Conservation (phyloP, 2,113 vertebrate genomes). For the Syngnathus scovelli region DNA sequence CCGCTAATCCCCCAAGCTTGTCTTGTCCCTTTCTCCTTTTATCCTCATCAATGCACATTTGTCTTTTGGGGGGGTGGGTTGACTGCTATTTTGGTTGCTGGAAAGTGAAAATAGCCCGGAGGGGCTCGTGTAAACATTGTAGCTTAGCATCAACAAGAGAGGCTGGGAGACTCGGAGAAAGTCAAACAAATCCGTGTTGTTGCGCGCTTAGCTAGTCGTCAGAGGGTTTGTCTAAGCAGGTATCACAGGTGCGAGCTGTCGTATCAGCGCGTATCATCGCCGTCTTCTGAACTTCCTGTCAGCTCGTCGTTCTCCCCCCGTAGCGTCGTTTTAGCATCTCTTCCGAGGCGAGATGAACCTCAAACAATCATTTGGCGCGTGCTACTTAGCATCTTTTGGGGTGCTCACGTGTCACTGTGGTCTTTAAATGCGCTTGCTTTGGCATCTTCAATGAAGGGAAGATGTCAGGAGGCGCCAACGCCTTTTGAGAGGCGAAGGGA, state of each 20-base stretch:
- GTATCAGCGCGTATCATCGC: slow-evolving; percentile 51
- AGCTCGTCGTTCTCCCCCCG: slow-evolving; percentile 38
- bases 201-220: slow-evolving; percentile 55
- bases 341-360: slow-evolving; percentile 40
- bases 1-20: slow-evolving; percentile 58
- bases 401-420: slow-evolving; percentile 64
- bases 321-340: slow-evolving; percentile 48
- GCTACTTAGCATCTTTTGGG: slow-evolving; percentile 51
- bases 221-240: slow-evolving; percentile 66
- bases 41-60: slow-evolving; percentile 64
- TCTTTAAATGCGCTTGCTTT: slow-evolving; percentile 61
- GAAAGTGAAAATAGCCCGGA: slow-evolving; percentile 54
- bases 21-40: slow-evolving; percentile 61
- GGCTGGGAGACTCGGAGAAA: slow-evolving; percentile 30
- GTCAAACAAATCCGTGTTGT: slow-evolving; percentile 53
- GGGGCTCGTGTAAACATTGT: slow-evolving; percentile 57
- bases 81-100: slow-evolving; percentile 64
- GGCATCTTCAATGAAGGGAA: slow-evolving; percentile 64
- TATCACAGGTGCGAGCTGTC: slow-evolving; percentile 66
- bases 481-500: slow-evolving; percentile 35
- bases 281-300: slow-evolving; percentile 59
- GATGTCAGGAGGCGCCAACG: slow-evolving; percentile 47
- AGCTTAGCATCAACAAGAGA: slow-evolving; percentile 52
- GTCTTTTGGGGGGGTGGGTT: slow-evolving; percentile 45
- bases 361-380: slow-evolving; percentile 44